Conservation (phyloP, 2,113 vertebrate genomes). For the Lampris megalopsis region DNA sequence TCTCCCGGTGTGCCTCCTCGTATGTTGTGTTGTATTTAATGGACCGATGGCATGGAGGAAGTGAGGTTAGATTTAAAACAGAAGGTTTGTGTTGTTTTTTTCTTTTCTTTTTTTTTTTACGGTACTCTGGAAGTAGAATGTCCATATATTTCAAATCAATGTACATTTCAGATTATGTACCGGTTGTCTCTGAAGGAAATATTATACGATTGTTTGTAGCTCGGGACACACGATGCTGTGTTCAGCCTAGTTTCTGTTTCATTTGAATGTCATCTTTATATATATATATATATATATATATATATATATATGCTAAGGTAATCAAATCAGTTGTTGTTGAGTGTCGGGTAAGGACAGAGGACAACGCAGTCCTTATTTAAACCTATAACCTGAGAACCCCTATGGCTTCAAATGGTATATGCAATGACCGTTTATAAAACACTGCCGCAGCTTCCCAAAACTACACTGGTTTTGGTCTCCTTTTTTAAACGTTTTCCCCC, state of each 20-base stretch:
- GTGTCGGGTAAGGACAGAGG: constrained; percentile 20
- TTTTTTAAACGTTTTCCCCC: neutral
- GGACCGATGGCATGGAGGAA: constrained; percentile 23
- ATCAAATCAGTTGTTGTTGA: constrained; percentile 18
- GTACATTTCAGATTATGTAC: constrained; percentile 51
- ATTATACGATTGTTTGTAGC: constrained; percentile 37
- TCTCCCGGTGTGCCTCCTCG: constrained; percentile 59
- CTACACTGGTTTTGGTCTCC: constrained; percentile 18
- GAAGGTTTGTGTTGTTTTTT: neutral
- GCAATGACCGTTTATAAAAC: constrained; percentile 49
- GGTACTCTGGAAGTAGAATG: constrained; percentile 37
- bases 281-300: no score
- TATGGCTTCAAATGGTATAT: constrained; percentile 32
- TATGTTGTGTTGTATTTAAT: constrained; percentile 11
- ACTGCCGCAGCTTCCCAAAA: constrained; percentile 55
- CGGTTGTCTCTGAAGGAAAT: constrained; percentile 24
- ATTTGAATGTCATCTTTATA: constrained; percentile 19
- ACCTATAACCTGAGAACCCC: constrained; percentile 20
- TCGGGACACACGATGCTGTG: constrained; percentile 8
- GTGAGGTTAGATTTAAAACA: constrained; percentile 10
- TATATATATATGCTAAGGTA: neutral
- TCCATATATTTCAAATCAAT: constrained; percentile 39
- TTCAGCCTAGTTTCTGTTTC: constrained; percentile 25
- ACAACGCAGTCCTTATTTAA: constrained; percentile 1
- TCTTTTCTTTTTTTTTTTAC: neutral